phyloP scores from a whole-genome alignment of 2,888 invertebrate genomes.

The Drosophila fulvimacula region DNA sequence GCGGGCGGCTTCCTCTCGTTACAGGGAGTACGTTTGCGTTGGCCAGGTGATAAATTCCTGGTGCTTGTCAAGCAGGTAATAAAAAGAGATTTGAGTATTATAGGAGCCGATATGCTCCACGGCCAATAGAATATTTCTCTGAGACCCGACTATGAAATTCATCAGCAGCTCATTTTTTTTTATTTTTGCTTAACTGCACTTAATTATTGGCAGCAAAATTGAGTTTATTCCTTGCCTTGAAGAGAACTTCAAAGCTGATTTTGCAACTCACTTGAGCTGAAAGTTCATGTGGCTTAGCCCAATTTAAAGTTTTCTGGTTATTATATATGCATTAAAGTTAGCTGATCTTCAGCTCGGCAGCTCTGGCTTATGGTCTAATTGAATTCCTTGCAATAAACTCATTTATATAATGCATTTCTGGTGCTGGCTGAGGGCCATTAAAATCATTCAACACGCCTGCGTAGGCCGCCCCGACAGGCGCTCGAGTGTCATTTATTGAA shows the following conservation, averaged over 20 bases:
- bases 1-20: constrained; percentile 38
- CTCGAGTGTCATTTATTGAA: constrained; percentile 73
- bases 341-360: background rate
- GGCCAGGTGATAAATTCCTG: constrained; percentile 77
- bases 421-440: constrained; percentile 45
- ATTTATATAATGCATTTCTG: constrained; percentile 16
- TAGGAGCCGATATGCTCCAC: constrained; percentile 41
- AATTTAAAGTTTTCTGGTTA: background rate
- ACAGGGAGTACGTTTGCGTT: constrained; percentile 35
- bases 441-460: constrained; percentile 61
- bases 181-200: background rate
- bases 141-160: background rate
- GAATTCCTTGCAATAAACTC: constrained; percentile 15
- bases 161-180: constrained; percentile 2
- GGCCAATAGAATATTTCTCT: constrained; percentile 4
- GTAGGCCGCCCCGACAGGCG: constrained; percentile 57
- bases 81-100: constrained; percentile 57
- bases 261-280: constrained; percentile 7
- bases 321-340: background rate
- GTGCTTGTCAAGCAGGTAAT: constrained; percentile 61
- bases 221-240: background rate
- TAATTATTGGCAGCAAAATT: background rate
- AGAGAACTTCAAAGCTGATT: background rate
- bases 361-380: constrained; percentile 13
- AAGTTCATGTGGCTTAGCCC: background rate